A percentile compares a stretch with the other conserved stretches of the same genome.
Conservation (phyloP, 2,888 invertebrate genomes). For the Drosophila mimetica region DNA sequence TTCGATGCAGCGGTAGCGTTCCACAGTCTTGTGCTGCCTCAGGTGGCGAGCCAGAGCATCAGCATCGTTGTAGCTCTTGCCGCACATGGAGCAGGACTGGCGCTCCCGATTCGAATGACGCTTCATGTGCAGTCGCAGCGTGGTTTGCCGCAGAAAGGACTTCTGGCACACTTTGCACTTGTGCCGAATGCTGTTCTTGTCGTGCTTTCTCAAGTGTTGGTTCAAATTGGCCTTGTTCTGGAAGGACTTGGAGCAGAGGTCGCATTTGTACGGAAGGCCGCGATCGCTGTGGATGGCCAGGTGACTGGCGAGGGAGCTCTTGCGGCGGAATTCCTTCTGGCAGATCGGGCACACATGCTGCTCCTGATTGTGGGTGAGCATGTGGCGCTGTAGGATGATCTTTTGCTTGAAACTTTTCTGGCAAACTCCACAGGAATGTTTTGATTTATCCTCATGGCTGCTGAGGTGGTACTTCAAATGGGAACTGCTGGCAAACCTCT, state of each 20-base stretch:
- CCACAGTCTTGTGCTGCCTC: constrained; percentile 76
- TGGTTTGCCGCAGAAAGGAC: constrained; percentile 86
- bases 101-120: constrained; percentile 86
- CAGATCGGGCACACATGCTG: constrained; percentile 86
- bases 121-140: constrained; percentile 86
- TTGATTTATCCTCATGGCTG: constrained; percentile 39
- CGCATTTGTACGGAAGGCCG: constrained; percentile 86
- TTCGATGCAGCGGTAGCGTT: constrained; percentile 88
- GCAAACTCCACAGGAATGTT: constrained; percentile 84
- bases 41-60: constrained; percentile 89
- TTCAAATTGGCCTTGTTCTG: constrained; percentile 88
- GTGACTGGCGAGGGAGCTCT: constrained; percentile 87
- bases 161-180: constrained; percentile 87
- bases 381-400: constrained; percentile 89
- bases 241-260: constrained; percentile 86
- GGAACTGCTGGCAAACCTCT: constrained; percentile 89
- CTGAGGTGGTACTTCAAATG: constrained; percentile 90
- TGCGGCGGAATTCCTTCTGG: constrained; percentile 87
- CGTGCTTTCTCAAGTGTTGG: constrained; percentile 86
- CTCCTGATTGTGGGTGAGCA: constrained; percentile 86
- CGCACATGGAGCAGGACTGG: constrained; percentile 88
- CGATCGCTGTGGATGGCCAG: constrained; percentile 87
- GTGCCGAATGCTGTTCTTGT: constrained; percentile 72
- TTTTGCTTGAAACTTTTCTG: constrained; percentile 89
- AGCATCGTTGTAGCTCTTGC: constrained; percentile 88